Evolutionary conservation across 2,797 vertebrate species (phyloP), one percentile per base, ranked within the genome.

Genomic region (Aselliscus stoliczkanus): DNA sequence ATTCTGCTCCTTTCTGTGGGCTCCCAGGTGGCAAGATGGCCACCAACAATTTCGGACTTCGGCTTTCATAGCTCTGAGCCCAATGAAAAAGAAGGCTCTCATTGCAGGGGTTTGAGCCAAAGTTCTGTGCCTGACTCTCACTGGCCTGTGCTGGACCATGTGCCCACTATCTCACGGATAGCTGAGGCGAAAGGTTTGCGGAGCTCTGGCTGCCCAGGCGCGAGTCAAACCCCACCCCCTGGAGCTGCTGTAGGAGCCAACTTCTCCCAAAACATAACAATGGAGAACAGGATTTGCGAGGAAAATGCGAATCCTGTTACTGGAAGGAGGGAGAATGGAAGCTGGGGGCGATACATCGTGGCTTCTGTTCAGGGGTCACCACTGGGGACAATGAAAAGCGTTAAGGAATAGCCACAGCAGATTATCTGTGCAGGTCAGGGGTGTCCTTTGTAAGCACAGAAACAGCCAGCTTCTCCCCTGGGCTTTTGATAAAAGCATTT

Each of bases 401-500:
- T 73, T 52, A 14, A 52, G 47, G 58, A 44, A 27, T 2, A 39
- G 12, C 25, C 0, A 0, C 34, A 34, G 13, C 0, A 7, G 23
- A 75, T 34, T 42, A 3, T 64, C 39, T 2, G 34, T 12, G 25
- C 7, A 7, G 93, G 50, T 82, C 15, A n/a, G 58, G 18, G 39
- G 2, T 0, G 17, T 79, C 88, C 58, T 79, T 23, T 67, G 56
- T 37, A 31, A 90, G 58, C 37, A 23, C 56, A 50, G 34, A 80
- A 13, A 17, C 5, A 21, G 83, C 5, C 47, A 20, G 37, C 58
- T 6, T 86, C 37, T 42, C 73, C 52, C 81, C 11, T 3, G 92
- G 93, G 96, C 58, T 86, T 95, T 52, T 7, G 90, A 44, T 97
- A 97, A 97, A 97, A 97, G 97, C 96, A 56, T 93, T 93, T 86